Base-by-base conservation (phyloP, 2,797 vertebrate genomes). In the Xenops minutus region DNA sequence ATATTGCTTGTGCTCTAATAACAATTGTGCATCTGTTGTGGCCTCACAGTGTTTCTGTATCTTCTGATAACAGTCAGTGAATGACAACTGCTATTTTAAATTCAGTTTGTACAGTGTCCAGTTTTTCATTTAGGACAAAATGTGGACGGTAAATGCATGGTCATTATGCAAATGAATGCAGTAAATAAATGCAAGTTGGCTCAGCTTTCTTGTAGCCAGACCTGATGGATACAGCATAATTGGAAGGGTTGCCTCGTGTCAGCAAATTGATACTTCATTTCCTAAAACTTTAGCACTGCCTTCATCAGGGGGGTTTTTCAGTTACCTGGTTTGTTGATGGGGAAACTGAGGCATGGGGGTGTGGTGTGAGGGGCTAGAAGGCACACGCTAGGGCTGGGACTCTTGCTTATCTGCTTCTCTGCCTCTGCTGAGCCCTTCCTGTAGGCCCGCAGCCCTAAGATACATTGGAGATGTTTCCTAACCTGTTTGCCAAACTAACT, bases 101-200 rank as follows among this genome's bases (percentile, higher is more conserved):
- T 79, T 79, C 72, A 17, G 37, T 22, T 77, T 44, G 20, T 89
- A 18, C 23, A 11, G n/a, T 27, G 29, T 81, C 76, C 5, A 0
- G 3, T 64, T 86, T 51, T 88, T 91, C 14, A n/a, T 93, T 92
- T 84, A 68, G 46, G 62, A 73, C 46, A 69, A 86, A 91, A 80
- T 43, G 4, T 1, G 7, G 13, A 75, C 32, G 66, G 8, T 21
- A 81, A 89, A 46, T 83, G n/a, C 19, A 10, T 17, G n/a, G 49
- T 68, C 2, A 5, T 92, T 92, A 77, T 72, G 85, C 34, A 86
- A 49, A 80, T 71, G 54, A 67, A 34, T 51, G 36, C 62, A 67
- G 44, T 82, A 85, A 52, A 72, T 72, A 75, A 52, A 78, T 52
- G 13, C 29, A 56, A 44, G 46, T 48, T 91, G 66, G 54, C 75